Percentiles rank a stretch among this genome's conserved stretches.
phyloP scores from a whole-genome alignment of 2,797 vertebrate genomes.

The Rhinogobio ventralis region DNA sequence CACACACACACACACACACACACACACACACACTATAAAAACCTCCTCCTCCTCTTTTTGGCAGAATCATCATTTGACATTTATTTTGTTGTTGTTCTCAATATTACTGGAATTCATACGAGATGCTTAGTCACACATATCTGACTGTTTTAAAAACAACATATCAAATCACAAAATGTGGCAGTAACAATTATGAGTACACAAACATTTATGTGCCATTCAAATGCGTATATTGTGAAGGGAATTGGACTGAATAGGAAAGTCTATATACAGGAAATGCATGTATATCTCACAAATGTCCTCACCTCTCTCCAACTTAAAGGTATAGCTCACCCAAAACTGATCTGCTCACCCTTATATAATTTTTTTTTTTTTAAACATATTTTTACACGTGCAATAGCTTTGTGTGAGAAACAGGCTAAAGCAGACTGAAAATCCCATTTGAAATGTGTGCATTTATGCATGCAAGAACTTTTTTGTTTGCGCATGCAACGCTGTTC shows the following conservation, averaged over 20 bases:
- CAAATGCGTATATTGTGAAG: slow-evolving; percentile 27
- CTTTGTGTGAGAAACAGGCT: no score
- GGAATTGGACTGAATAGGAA: background rate
- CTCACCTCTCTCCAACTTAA: background rate
- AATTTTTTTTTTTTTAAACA: background rate
- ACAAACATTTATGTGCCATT: slow-evolving; percentile 41
- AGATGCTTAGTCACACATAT: slow-evolving; percentile 52
- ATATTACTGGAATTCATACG: slow-evolving; percentile 43
- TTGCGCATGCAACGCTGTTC: background rate
- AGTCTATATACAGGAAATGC: background rate
- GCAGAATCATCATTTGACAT: slow-evolving; percentile 41
- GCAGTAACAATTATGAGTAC: slow-evolving; percentile 34
- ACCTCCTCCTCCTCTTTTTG: slow-evolving; percentile 39
- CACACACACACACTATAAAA: slow-evolving; percentile 26
- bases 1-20: background rate
- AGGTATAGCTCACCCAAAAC: background rate
- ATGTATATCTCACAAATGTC: background rate
- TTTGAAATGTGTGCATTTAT: background rate
- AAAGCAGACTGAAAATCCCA: background rate
- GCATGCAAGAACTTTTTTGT: background rate
- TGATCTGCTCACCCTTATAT: background rate
- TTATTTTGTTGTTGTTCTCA: slow-evolving; percentile 47
- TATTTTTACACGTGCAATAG: background rate
- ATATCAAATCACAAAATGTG: slow-evolving; percentile 42
- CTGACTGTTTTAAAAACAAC: slow-evolving; percentile 52